phyloP scores from a whole-genome alignment of 2,113 vertebrate species.

The Lophochroa leadbeateri region DNA sequence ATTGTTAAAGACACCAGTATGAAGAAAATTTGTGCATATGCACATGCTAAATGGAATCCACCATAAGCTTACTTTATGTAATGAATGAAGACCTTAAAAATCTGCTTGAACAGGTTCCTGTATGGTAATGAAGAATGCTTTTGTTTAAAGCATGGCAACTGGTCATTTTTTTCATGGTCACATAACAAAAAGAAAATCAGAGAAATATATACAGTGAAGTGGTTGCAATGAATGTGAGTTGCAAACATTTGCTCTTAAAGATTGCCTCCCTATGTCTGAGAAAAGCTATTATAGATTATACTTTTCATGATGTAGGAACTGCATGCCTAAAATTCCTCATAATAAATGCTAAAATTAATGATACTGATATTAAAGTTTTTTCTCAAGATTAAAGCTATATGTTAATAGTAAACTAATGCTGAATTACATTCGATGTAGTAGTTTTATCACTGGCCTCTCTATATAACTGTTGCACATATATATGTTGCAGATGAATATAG shows the following conservation, averaged over 20 bases:
- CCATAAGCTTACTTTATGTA: background rate
- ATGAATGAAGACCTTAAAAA: slow-evolving; percentile 17
- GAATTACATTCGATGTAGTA: background rate
- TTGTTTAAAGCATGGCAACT: slow-evolving; percentile 12
- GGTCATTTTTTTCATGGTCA: background rate
- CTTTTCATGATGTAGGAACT: slow-evolving; percentile 11
- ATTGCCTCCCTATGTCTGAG: background rate
- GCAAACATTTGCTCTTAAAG: background rate
- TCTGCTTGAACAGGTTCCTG: background rate
- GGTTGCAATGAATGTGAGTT: background rate
- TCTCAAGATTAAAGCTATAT: slow-evolving; percentile 11
- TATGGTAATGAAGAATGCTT: background rate
- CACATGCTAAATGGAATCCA: background rate
- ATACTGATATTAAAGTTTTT: slow-evolving; percentile 5
- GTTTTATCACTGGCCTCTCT: background rate
- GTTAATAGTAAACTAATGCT: background rate
- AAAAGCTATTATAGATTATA: slow-evolving; percentile 25
- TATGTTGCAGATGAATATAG: background rate
- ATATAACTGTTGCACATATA: background rate
- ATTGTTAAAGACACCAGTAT: slow-evolving; percentile 22
- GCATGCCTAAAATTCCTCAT: background rate
- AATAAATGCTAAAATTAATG: slow-evolving; percentile 40
- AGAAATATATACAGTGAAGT: background rate
- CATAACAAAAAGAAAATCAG: background rate
- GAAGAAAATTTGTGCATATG: slow-evolving; percentile 11